Base-by-base conservation (phyloP, 2,797 vertebrate species). In the Sebastes itinus region DNA sequence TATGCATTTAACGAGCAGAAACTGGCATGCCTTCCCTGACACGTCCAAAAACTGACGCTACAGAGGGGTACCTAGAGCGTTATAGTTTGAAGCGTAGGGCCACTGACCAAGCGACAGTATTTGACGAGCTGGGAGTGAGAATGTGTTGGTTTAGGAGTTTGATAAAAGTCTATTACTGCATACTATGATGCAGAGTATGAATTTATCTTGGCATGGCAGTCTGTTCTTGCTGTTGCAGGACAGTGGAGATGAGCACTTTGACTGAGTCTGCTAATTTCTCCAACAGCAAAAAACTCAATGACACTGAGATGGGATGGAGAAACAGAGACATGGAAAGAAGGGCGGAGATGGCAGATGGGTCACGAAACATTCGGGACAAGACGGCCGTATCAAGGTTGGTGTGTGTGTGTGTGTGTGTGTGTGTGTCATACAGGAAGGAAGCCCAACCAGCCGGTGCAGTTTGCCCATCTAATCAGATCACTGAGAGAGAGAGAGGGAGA, bases 381-480 rank as follows among this genome's bases (percentile, higher is more conserved):
- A 60, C 11, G 5, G 63, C 80, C 1, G 3, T 5, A 83, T 89
- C 77, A 87, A 89, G 81, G 85, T 87, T 81, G 81, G 66, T 59
- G 33, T 74, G 63, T 4, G 60, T 16, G 32, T 23, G n/a, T 42
- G 62, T 20, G 64, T 7, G 63, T 65, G 59, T 62, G 77, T 78
- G 76, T 64, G 77, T 85, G 89, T 89, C 82, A 83, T 84, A 81
- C 86, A 93, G 89, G 89, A 91, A 94, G 88, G 84, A 87, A 91
- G 87, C 70, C 89, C 75, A 85, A 93, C 84, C 83, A 90, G 78
- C 89, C 78, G 35, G 81, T 77, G 81, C 90, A 93, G 91, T 94
- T 93, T 81, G 80, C 83, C 92, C 85, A 88, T 92, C 90, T 96
- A 96, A 96, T 96, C 93, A 92, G 93, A 96, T 96, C 90, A 95